Base-by-base conservation (phyloP, 2,797 vertebrate genomes). In the Acanthiza pusilla region DNA sequence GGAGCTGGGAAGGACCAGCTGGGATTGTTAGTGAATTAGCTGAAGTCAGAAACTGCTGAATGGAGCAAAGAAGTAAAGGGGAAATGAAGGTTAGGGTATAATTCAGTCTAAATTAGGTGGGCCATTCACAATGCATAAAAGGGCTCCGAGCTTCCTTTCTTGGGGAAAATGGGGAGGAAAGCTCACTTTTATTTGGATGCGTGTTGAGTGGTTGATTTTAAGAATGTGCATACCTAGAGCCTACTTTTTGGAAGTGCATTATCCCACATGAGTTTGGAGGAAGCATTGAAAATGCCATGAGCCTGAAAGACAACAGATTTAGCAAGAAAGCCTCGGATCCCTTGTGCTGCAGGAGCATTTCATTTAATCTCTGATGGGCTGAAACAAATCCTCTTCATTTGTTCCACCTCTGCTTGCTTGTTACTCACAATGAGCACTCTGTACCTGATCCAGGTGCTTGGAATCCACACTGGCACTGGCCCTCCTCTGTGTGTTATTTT, bases 81-180 rank as follows among this genome's bases (percentile, higher is more conserved):
- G 98, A 98, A 98, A 97, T 97, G 98, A 98, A 97, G 98, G 98
- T 98, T 98, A 97, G 98, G 98, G 98, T 97, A 98, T 98, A 98
- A 98, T 98, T 98, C 98, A 98, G 98, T 97, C 98, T 98, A 98
- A 99, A 98, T 98, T 98, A 99, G 98, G 97, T 98, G 97, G 97
- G 97, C 98, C 98, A 99, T 99, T 99, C 98, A 99, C 96, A 97
- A 97, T 96, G 87, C 94, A 85, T 98, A 98, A 99, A 99, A 98
- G 98, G 98, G 97, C 98, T 97, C 97, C 96, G 94, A 98, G 98
- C 97, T 98, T 98, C 97, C 98, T 98, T 98, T 99, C 97, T 96
- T 74, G 96, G 97, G 98, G 98, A 98, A 98, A 99, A 98, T 98
- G 98, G 98, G 98, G 97, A 98, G 98, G 98, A 98, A 98, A 98